Base-by-base conservation (phyloP, 1,140 invertebrate genomes). In the Diachasma alloeum region DNA sequence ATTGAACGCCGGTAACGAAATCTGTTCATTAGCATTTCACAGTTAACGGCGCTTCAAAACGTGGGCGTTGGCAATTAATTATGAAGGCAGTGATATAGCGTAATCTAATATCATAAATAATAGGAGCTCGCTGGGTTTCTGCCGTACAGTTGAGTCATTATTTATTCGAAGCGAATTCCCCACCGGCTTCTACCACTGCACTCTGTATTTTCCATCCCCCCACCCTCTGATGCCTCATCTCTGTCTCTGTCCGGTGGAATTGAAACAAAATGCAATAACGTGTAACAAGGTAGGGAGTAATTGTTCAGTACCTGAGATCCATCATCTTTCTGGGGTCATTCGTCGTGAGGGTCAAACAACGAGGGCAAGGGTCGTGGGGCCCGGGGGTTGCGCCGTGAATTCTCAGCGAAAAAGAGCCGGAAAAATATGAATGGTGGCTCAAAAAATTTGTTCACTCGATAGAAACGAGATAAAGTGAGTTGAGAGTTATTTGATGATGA, bases 91-190 rank as follows among this genome's bases (percentile, higher is more conserved):
- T 82, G 80, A 84, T 82, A 78, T 80, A 82, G 72, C 78, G 79
- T 78, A 83, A 82, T 84, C 80, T 79, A 81, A 84, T 80, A 74
- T 79, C 81, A 83, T 85, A 84, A 82, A 83, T 83, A 85, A 84
- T 84, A 82, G 74, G 72, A 63, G 75, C 76, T 76, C 71, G 68
- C 74, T 71, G 76, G 69, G 74, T 39, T 48, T 39, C 69, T 77
- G 26, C 56, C 67, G 70, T 76, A 46, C 75, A 79, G 77, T 74
- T 74, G 74, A 79, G 79, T 80, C 74, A 79, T 82, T 82, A 82
- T 82, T 82, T 82, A 82, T 82, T 79, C 77, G 78, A 76, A 74
- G 79, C 76, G 71, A 79, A 80, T 82, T 82, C 77, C 67, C 74
- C 53, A 37, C 24, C 69, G n/a, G 42, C 19, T 24, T 31, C 39